These are phyloP conservation scores for Dallia pectoralis DNA, from an alignment of 2,797 vertebrate genomes.

Conservation along the genomic window DNA sequence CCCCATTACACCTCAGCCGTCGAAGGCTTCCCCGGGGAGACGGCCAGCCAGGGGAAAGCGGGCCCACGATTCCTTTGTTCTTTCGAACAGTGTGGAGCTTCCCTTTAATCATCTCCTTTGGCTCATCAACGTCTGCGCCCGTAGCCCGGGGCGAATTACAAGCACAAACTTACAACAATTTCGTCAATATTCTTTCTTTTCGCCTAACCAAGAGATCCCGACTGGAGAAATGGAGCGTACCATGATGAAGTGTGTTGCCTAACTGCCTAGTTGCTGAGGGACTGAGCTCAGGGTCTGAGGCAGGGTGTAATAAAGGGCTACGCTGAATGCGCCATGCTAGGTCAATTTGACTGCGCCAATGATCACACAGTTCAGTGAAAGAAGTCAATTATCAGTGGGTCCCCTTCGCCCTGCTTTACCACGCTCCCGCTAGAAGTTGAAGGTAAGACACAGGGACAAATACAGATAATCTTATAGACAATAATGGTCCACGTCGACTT, in stretches of 20 bases:
- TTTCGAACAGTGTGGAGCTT: constrained; percentile 60
- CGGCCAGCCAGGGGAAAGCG: constrained; percentile 50
- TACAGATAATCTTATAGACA: too few relatives aligned
- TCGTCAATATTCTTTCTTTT: constrained; percentile 74
- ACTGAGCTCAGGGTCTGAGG: constrained; percentile 51
- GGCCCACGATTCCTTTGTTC: constrained; percentile 62
- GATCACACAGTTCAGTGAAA: constrained; percentile 13
- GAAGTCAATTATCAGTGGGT: not conserved
- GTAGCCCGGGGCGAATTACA: constrained; percentile 60
- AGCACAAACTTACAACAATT: constrained; percentile 57
- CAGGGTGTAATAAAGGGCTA: constrained; percentile 49
- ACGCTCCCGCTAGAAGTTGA: not conserved
- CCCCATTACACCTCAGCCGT: constrained; percentile 61
- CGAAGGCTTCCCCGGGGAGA: constrained; percentile 46
- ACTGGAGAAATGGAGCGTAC: constrained; percentile 60
- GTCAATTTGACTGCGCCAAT: constrained; percentile 32
- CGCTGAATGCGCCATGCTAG: constrained; percentile 34
- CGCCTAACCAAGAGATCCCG: constrained; percentile 44
- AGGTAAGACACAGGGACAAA: not conserved
- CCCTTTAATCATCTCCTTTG: constrained; percentile 73
- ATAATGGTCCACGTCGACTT: not conserved
- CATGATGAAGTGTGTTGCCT: constrained; percentile 56
- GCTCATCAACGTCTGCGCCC: constrained; percentile 58
- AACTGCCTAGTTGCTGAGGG: constrained; percentile 49
- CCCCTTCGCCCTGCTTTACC: not conserved